Evolutionary conservation across 2,797 vertebrate species (phyloP).

Genomic region (Acanthurus tractus): DNA sequence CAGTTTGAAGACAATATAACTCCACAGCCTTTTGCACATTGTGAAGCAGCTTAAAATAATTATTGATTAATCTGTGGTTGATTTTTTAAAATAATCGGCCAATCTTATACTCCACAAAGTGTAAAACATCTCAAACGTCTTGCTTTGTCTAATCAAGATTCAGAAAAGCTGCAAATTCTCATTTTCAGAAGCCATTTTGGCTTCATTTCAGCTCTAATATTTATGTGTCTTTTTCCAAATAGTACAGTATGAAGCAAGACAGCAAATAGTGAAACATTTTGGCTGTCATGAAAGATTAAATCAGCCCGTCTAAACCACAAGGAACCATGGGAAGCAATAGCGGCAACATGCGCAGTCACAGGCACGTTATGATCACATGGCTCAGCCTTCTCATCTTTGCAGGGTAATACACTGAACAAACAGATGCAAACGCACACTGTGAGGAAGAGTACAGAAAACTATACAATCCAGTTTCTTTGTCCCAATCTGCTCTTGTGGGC

Average conservation of each 20-base stretch:
- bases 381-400: neutral
- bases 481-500: slow-evolving; percentile 44
- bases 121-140: neutral
- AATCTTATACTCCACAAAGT: neutral
- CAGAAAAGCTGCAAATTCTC: slow-evolving; percentile 22
- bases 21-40: neutral
- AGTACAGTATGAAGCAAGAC: slow-evolving; percentile 11
- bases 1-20: neutral
- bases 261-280: slow-evolving; percentile 39
- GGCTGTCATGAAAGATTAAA: slow-evolving; percentile 41
- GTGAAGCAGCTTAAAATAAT: neutral
- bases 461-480: slow-evolving; percentile 37
- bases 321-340: slow-evolving; percentile 4
- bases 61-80: neutral
- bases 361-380: slow-evolving; percentile 8
- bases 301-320: slow-evolving; percentile 48
- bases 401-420: slow-evolving; percentile 16
- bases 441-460: slow-evolving; percentile 47
- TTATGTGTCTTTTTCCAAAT: slow-evolving; percentile 11
- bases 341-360: neutral
- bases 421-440: slow-evolving; percentile 10
- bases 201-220: slow-evolving; percentile 4
- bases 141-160: neutral
- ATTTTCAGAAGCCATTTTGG: slow-evolving; percentile 11
- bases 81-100: neutral